A percentile compares a stretch with the other conserved stretches of the same genome.
Conservation (phyloP, 2,113 vertebrate species). For the Ptilorrhoa leucosticta region DNA sequence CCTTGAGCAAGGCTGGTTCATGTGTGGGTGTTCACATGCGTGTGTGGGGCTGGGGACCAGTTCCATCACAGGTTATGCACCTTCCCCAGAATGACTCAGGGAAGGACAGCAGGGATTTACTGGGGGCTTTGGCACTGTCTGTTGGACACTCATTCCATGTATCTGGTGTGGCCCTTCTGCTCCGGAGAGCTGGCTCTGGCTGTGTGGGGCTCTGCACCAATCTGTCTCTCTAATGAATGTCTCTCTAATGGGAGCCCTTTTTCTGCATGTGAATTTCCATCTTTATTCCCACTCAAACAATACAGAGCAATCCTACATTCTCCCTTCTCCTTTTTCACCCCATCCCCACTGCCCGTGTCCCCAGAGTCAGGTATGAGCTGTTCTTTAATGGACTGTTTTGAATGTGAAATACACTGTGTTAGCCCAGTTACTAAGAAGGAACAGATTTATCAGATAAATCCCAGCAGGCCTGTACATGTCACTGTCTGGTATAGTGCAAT, state of each 20-base stretch:
- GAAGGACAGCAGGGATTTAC: neutral
- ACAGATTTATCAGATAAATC: constrained; percentile 33
- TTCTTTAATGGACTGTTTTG: neutral
- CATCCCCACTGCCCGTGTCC: neutral
- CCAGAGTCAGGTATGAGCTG: neutral
- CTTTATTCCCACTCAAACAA: neutral
- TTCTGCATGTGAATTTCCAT: neutral
- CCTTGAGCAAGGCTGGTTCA: neutral
- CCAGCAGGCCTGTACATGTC: constrained; percentile 5
- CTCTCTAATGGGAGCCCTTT: neutral
- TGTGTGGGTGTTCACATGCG: neutral
- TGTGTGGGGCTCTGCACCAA: neutral
- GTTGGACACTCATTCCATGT: rapidly evolving
- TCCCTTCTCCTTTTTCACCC: neutral
- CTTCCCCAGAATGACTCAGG: neutral
- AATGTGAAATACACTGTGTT: neutral
- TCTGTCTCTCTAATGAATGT: neutral
- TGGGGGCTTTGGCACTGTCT: neutral
- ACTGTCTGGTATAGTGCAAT: constrained; percentile 34
- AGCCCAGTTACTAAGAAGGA: neutral
- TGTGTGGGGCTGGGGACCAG: neutral
- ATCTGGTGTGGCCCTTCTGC: neutral
- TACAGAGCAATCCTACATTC: neutral
- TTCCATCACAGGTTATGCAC: neutral
- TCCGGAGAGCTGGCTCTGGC: neutral